Percentiles rank a stretch among this genome's conserved stretches.
phyloP scores from a whole-genome alignment of 2,797 vertebrate species.

The Hydrolagus colliei region DNA sequence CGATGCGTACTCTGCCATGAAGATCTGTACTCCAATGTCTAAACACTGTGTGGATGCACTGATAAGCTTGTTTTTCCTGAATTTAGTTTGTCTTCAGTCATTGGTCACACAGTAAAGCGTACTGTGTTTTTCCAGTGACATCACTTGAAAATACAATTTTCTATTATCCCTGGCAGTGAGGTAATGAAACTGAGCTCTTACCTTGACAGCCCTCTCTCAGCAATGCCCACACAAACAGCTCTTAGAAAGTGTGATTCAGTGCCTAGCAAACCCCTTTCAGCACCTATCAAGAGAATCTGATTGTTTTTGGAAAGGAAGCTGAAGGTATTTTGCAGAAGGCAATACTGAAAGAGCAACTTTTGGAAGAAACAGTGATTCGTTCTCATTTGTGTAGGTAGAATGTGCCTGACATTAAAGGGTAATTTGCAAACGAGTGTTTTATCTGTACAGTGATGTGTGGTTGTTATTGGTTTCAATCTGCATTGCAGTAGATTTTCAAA shows the following conservation, averaged over 20 bases:
- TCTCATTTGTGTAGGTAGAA: constrained; percentile 4
- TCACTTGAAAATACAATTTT: neutral
- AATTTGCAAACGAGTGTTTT: neutral
- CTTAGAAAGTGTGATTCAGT: constrained; percentile 24
- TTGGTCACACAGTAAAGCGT: neutral
- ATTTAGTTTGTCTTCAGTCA: neutral
- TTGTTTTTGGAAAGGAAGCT: constrained; percentile 22
- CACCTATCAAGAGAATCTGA: constrained; percentile 19
- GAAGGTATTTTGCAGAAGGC: neutral
- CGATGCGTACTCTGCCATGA: neutral
- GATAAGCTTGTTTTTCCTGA: neutral
- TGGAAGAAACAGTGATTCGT: neutral
- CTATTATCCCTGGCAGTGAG: constrained; percentile 12
- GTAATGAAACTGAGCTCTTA: neutral
- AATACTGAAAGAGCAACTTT: constrained; percentile 4
- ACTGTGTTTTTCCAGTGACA: neutral
- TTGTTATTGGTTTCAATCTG: neutral
- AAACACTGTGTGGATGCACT: neutral
- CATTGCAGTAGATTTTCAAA: constrained; percentile 5
- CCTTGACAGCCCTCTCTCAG: neutral
- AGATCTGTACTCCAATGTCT: neutral
- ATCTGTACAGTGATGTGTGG: neutral
- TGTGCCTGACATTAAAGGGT: neutral
- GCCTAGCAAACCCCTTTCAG: neutral
- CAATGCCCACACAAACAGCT: neutral